Percentiles rank a stretch among this genome's conserved stretches.
Evolutionary conservation across 2,888 invertebrate species (phyloP).

Genomic region (Ectemnius continuus): DNA sequence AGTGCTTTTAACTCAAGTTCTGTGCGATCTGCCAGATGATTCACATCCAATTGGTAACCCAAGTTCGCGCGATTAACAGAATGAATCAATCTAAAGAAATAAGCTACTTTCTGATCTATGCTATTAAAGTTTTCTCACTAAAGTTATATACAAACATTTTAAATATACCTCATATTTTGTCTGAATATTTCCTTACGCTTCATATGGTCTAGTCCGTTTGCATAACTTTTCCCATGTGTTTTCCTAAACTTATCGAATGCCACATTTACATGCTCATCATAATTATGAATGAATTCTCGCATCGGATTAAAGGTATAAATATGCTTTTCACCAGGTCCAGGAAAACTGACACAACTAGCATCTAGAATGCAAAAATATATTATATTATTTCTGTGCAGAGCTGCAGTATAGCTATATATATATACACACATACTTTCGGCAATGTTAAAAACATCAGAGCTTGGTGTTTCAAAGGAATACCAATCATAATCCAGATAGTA

Average conservation of each 20-base stretch:
- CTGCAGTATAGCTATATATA: not conserved
- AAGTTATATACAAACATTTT: not conserved
- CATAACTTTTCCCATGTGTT: conserved; percentile 86
- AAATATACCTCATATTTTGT: conserved; percentile 87
- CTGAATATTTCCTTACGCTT: conserved; percentile 88
- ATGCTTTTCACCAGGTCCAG: conserved; percentile 90
- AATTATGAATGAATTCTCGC: conserved; percentile 89
- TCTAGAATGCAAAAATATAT: conserved; percentile 69
- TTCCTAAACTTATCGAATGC: conserved; percentile 88
- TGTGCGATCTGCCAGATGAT: conserved; percentile 92
- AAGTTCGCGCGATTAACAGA: conserved; percentile 88
- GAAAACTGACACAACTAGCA: conserved; percentile 87
- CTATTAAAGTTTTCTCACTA: too few relatives aligned
- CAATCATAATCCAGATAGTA: conserved; percentile 90
- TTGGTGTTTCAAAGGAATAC: conserved; percentile 83
- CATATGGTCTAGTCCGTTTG: conserved; percentile 82
- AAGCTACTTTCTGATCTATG: too few relatives aligned
- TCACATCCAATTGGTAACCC: conserved; percentile 87
- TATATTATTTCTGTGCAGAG: conserved; percentile 7
- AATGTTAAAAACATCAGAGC: conserved; percentile 84
- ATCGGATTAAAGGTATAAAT: conserved; percentile 94
- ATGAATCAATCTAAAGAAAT: conserved; percentile 83
- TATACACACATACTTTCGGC: conserved; percentile 78
- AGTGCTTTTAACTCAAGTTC: conserved; percentile 87
- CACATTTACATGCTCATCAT: conserved; percentile 84